Conservation (phyloP, 2,113 vertebrate species). For the Australoheros scitulus region DNA sequence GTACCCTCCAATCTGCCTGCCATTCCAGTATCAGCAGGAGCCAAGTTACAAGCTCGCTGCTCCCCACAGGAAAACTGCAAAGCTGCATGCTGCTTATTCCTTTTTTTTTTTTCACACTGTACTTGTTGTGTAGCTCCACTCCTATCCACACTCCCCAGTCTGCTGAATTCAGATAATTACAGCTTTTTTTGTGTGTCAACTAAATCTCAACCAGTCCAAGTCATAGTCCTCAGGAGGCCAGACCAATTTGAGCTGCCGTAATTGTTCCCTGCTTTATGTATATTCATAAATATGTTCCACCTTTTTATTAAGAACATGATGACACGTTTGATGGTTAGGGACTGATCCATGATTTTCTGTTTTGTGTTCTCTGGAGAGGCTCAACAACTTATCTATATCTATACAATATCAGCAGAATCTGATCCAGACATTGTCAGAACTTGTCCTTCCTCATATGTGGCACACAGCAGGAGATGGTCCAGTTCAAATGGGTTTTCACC, state of each 20-base stretch:
- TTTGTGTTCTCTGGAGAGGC: not conserved
- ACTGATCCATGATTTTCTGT: constrained; percentile 18
- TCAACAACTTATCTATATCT: not conserved
- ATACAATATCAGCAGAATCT: not conserved
- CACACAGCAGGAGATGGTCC: not conserved
- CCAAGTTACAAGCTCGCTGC: constrained; percentile 37
- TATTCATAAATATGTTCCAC: constrained; percentile 33
- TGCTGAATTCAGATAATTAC: constrained; percentile 57
- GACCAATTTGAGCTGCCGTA: constrained; percentile 15
- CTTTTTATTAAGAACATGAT: constrained; percentile 39
- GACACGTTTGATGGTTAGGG: constrained; percentile 50
- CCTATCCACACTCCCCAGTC: constrained; percentile 41
- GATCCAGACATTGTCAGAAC: not conserved
- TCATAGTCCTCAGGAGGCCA: constrained; percentile 30
- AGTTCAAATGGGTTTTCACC: not conserved
- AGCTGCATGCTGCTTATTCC: constrained; percentile 21
- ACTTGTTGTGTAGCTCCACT: constrained; percentile 16
- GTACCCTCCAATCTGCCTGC: constrained; percentile 33
- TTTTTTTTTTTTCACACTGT: constrained; percentile 21
- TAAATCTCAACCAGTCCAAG: constrained; percentile 26
- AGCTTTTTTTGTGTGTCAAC: constrained; percentile 42
- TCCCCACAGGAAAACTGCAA: constrained; percentile 32
- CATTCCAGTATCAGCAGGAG: constrained; percentile 51
- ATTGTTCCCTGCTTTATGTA: constrained; percentile 53
- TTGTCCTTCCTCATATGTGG: not conserved